Percentiles rank a stretch among this genome's conserved stretches.
Conservation (phyloP, 35 echinoderm and acorn worm species). For the Acanthaster planci region DNA sequence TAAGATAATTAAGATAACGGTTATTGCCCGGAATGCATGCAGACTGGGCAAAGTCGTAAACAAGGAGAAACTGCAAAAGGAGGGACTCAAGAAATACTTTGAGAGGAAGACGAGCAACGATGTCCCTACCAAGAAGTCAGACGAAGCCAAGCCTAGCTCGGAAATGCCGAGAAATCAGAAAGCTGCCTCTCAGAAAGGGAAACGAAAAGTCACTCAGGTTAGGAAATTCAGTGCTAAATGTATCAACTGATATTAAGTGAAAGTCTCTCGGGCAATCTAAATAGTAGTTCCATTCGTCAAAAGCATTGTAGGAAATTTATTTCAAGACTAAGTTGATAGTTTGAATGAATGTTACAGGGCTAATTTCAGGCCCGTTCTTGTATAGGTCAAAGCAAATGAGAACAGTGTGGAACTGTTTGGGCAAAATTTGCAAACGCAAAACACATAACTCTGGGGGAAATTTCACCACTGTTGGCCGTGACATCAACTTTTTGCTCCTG, state of each 20-base stretch:
- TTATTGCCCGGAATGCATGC: neutral
- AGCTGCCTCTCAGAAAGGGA: neutral
- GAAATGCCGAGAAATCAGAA: neutral
- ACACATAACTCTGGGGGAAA: too few species aligned
- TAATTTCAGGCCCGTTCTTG: too few species aligned
- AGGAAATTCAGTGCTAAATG: neutral
- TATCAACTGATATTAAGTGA: neutral
- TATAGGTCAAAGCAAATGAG: too few species aligned
- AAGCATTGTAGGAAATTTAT: too few species aligned
- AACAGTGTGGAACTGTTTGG: too few species aligned
- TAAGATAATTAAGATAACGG: too few species aligned
- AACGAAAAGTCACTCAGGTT: neutral
- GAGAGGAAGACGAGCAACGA: conserved; percentile 6
- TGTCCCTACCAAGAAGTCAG: neutral
- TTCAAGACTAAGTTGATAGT: too few species aligned
- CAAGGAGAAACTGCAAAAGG: conserved; percentile 46
- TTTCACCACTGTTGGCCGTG: too few species aligned
- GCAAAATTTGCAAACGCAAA: too few species aligned
- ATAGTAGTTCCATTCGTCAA: too few species aligned
- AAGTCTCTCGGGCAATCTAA: neutral
- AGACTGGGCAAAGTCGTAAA: conserved; percentile 72
- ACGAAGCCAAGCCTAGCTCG: neutral
- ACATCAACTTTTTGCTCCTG: too few species aligned
- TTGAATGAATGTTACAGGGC: too few species aligned
- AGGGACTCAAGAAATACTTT: conserved; percentile 74